phyloP scores from a whole-genome alignment of 2,888 invertebrate genomes.

The Dichetophora obliterata region DNA sequence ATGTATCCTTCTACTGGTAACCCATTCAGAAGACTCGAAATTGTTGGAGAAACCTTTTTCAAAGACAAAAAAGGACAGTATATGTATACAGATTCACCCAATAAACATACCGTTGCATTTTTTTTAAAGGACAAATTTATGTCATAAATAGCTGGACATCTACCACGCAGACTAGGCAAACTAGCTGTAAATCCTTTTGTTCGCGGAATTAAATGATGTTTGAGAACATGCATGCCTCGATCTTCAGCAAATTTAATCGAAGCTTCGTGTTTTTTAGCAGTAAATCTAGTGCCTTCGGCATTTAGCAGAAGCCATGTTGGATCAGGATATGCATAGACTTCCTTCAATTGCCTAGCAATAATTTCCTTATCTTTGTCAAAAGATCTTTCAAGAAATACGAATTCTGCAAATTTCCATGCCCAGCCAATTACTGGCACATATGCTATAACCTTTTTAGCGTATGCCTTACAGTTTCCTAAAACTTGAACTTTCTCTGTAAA shows the following conservation, averaged over 20 bases:
- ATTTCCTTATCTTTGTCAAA: slow-evolving; percentile 91
- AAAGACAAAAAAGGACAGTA: not conserved
- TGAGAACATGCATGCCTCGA: slow-evolving; percentile 85
- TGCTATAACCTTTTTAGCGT: slow-evolving; percentile 91
- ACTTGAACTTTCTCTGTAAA: slow-evolving; percentile 84
- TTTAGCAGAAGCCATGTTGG: slow-evolving; percentile 90
- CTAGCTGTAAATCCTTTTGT: slow-evolving; percentile 95
- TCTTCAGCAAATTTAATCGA: slow-evolving; percentile 89
- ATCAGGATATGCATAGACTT: slow-evolving; percentile 90
- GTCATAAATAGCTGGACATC: slow-evolving; percentile 87
- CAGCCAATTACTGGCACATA: slow-evolving; percentile 94
- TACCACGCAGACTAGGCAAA: slow-evolving; percentile 83
- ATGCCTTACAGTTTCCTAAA: slow-evolving; percentile 95
- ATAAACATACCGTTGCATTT: slow-evolving; percentile 72
- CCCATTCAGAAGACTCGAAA: slow-evolving; percentile 82
- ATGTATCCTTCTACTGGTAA: slow-evolving; percentile 80
- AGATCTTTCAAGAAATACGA: slow-evolving; percentile 92
- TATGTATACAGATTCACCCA: not conserved
- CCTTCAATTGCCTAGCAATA: slow-evolving; percentile 83
- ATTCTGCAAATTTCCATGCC: slow-evolving; percentile 97
- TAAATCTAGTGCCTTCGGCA: slow-evolving; percentile 95
- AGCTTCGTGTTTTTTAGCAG: slow-evolving; percentile 86
- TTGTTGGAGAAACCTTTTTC: slow-evolving; percentile 77
- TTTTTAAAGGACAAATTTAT: slow-evolving; percentile 81
- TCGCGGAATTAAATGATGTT: slow-evolving; percentile 92